Percentiles rank a stretch among this genome's conserved stretches.
Evolutionary conservation across 2,797 vertebrate species (phyloP).

Genomic region (Micrastur ruficollis): DNA sequence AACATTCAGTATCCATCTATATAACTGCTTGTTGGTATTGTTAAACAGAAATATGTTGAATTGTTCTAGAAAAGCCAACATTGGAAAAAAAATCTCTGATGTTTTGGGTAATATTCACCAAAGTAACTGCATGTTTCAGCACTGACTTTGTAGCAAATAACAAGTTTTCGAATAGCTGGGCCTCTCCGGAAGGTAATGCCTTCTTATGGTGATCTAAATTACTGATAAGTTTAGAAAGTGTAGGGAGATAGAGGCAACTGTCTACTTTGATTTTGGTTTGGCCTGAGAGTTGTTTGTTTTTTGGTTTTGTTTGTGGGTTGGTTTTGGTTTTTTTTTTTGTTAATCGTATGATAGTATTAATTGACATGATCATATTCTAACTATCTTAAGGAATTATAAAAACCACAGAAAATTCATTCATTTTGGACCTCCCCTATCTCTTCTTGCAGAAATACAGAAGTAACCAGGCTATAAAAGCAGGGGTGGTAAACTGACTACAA

Average conservation of each 20-base stretch:
- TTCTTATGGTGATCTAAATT: not conserved
- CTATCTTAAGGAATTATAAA: not conserved
- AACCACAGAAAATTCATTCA: not conserved
- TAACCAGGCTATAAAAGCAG: not conserved
- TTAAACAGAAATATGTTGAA: not conserved
- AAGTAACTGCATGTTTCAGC: not conserved
- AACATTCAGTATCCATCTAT: not conserved
- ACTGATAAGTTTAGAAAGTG: not conserved
- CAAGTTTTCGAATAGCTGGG: not conserved
- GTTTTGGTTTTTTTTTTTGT: not conserved
- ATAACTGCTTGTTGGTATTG: not conserved
- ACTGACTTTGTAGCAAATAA: not conserved
- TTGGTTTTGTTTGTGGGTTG: too few relatives aligned
- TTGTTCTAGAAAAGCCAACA: not conserved
- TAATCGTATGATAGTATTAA: not conserved
- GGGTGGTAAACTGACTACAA: not conserved
- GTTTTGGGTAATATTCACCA: not conserved
- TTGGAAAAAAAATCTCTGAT: not conserved
- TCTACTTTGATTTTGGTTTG: not conserved
- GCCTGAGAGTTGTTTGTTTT: too few relatives aligned
- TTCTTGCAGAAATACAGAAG: not conserved
- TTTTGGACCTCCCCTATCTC: not conserved
- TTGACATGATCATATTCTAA: not conserved
- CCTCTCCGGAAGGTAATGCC: not conserved
- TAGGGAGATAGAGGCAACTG: not conserved